Conservation (phyloP, 2,113 vertebrate genomes). For the Cygnus atratus region DNA sequence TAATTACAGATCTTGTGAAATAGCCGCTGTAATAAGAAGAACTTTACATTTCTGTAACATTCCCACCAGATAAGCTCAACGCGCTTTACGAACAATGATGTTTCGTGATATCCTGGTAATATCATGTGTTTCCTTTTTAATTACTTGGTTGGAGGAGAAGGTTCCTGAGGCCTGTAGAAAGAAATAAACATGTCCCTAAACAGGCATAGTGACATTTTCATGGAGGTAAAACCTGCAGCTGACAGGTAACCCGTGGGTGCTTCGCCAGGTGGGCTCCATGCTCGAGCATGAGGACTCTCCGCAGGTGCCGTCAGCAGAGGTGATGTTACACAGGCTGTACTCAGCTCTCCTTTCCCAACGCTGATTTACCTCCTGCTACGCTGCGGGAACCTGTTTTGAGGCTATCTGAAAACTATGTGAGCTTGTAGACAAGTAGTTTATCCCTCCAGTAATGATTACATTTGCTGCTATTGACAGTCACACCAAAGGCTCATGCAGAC, state of each 20-base stretch:
- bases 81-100: not conserved
- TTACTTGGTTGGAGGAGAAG: not conserved
- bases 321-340: not conserved
- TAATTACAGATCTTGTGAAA: not conserved
- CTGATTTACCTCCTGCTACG: not conserved
- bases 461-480: not conserved
- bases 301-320: not conserved
- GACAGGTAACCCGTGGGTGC: not conserved
- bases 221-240: not conserved
- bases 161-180: not conserved
- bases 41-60: not conserved
- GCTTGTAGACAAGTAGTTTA: slow-evolving; percentile 1
- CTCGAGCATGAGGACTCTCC: not conserved
- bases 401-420: slow-evolving; percentile 20
- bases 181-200: not conserved
- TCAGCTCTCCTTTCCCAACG: not conserved
- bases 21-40: not conserved
- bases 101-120: not conserved
- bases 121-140: not conserved
- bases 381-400: slow-evolving; percentile 12
- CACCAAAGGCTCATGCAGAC: not conserved
- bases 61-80: not conserved
- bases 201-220: not conserved
- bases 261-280: fast-evolving
- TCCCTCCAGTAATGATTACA: slow-evolving; percentile 1